Evolutionary conservation across 2,113 vertebrate species (phyloP).

Genomic region (Paramormyrops kingsleyae): DNA sequence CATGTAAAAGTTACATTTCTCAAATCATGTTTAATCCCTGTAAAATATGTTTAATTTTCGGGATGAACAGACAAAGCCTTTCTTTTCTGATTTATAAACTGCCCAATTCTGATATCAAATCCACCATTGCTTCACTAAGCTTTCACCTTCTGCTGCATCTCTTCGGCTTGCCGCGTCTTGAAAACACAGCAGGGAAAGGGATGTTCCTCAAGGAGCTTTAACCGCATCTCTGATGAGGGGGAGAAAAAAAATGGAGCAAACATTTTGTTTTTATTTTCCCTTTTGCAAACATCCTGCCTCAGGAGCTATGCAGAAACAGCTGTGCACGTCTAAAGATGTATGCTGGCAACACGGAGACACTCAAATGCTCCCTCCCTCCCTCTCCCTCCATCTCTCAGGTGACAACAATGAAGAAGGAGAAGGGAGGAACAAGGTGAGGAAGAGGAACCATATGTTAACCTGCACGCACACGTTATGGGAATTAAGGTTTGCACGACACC

Average conservation of each 20-base stretch:
- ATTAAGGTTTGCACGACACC: neutral
- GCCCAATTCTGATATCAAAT: neutral
- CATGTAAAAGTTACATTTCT: neutral
- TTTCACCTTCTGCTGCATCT: constrained; percentile 53
- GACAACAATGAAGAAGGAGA: neutral
- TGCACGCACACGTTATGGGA: neutral
- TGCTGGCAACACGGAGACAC: neutral
- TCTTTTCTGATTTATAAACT: constrained; percentile 46
- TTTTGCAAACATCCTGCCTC: constrained; percentile 25
- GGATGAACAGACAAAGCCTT: neutral
- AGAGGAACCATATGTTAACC: constrained; percentile 18
- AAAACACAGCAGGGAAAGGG: constrained; percentile 47
- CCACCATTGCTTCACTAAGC: constrained; percentile 17
- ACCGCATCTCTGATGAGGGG: constrained; percentile 38
- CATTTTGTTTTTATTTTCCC: constrained; percentile 25
- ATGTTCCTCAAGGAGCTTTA: constrained; percentile 50
- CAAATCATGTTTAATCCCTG: neutral
- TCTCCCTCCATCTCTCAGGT: neutral
- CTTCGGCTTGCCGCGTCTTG: neutral
- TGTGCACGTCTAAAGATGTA: neutral
- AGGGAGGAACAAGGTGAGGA: constrained; percentile 12
- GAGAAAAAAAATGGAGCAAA: constrained; percentile 23
- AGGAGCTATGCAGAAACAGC: neutral
- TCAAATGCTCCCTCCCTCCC: neutral
- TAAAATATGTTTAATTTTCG: neutral